Conservation (phyloP, 2,113 vertebrate genomes). For the Semicossyphus pulcher region DNA sequence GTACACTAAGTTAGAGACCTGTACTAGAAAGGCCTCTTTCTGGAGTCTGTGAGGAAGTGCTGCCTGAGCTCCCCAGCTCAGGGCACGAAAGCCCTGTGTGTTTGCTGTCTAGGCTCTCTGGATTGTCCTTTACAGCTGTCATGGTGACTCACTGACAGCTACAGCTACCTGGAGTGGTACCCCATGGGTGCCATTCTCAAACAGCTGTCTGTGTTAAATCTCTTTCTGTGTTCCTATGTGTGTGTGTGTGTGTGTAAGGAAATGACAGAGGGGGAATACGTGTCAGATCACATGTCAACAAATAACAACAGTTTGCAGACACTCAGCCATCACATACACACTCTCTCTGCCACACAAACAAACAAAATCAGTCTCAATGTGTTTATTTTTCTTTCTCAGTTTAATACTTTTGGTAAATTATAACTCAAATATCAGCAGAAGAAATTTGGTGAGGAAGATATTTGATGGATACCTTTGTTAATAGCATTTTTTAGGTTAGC, state of each 20-base stretch:
- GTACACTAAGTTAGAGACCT: background rate
- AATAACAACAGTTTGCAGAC: constrained; percentile 27
- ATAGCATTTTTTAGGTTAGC: background rate
- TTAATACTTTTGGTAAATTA: background rate
- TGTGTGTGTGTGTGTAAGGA: background rate
- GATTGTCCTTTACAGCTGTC: constrained; percentile 54
- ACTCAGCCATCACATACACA: background rate
- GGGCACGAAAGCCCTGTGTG: background rate
- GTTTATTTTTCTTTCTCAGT: background rate
- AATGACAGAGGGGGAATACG: constrained; percentile 1
- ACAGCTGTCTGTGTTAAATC: constrained; percentile 50
- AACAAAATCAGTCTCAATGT: constrained; percentile 9
- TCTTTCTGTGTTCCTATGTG: too few relatives aligned
- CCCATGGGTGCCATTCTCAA: constrained; percentile 49
- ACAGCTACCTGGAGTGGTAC: constrained; percentile 51
- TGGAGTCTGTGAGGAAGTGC: background rate
- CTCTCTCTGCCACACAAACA: background rate
- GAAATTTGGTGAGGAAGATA: background rate
- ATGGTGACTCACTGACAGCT: constrained; percentile 56
- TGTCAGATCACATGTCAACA: constrained; percentile 42
- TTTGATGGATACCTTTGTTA: background rate
- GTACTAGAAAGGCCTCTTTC: background rate
- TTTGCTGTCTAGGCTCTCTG: constrained; percentile 6
- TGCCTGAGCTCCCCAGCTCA: constrained; percentile 6
- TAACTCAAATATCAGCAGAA: background rate